Conservation (phyloP, 2,113 vertebrate genomes). For the Platichthys flesus region DNA sequence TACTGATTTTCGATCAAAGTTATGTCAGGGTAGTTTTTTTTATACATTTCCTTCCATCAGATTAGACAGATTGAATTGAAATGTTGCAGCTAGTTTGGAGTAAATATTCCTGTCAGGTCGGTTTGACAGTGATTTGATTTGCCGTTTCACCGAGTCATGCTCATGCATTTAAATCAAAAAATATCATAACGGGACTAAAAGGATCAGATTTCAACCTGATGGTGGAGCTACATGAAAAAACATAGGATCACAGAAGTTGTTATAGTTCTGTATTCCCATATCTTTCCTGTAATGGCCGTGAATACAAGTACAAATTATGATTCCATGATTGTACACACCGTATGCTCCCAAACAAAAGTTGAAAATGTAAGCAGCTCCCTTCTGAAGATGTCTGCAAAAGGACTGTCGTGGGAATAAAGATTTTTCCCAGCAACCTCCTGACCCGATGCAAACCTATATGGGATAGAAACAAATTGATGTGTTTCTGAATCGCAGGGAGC, state of each 20-base stretch:
- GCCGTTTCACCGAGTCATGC: constrained; percentile 14
- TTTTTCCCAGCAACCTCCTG: constrained; percentile 1
- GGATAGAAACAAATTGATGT: constrained; percentile 20
- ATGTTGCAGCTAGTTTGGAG: constrained; percentile 23
- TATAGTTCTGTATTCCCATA: no score
- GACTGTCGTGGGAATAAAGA: constrained; percentile 4
- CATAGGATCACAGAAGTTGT: no score
- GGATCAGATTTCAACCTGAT: background rate
- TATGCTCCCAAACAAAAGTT: background rate
- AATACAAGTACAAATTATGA: background rate
- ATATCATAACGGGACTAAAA: background rate
- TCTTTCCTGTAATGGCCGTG: background rate
- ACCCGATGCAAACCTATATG: constrained; percentile 9
- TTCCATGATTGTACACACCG: background rate
- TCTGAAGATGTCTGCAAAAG: background rate
- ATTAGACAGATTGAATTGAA: constrained; percentile 35
- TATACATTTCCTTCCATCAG: constrained; percentile 26
- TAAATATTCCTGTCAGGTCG: constrained; percentile 51
- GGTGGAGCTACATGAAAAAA: background rate
- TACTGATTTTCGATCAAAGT: constrained; percentile 8
- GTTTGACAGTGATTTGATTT: constrained; percentile 38
- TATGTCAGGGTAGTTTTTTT: constrained; percentile 4
- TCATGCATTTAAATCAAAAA: background rate
- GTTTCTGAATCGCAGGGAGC: constrained; percentile 11
- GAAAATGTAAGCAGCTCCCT: background rate